Conservation (phyloP, 2,888 invertebrate species). For the Apodemia duryi region DNA sequence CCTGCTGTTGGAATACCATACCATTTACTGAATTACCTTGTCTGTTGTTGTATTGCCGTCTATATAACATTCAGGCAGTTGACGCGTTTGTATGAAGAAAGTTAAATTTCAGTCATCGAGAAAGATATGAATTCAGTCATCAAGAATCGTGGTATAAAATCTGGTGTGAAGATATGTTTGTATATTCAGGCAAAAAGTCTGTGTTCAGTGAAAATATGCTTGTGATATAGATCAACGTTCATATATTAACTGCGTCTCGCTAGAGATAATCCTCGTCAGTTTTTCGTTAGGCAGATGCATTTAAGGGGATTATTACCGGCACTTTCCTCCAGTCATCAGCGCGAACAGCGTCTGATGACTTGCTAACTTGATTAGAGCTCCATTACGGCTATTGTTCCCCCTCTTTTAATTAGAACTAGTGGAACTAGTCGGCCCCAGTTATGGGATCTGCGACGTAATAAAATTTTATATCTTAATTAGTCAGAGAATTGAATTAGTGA, state of each 20-base stretch:
- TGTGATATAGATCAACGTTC: not conserved
- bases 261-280: not conserved
- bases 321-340: constrained; percentile 55
- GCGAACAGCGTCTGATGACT: constrained; percentile 47
- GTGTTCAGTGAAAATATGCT: not conserved
- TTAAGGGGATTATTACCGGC: constrained; percentile 55
- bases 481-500: not conserved
- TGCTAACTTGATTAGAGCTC: constrained; percentile 33
- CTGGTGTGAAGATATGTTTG: no score
- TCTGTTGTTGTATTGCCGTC: no score
- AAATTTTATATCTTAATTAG: constrained; percentile 1
- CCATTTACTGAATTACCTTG: no score
- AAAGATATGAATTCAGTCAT: no score
- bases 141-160: no score
- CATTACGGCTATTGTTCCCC: constrained; percentile 32
- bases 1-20: no score
- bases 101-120: no score
- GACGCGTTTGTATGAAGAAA: no score
- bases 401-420: constrained; percentile 33
- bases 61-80: no score
- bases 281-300: constrained; percentile 22
- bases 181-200: no score
- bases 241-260: not conserved
- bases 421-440: constrained; percentile 22
- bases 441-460: constrained; percentile 19